phyloP scores from a whole-genome alignment of 2,888 invertebrate genomes.

The Eumerus sabulonum region DNA sequence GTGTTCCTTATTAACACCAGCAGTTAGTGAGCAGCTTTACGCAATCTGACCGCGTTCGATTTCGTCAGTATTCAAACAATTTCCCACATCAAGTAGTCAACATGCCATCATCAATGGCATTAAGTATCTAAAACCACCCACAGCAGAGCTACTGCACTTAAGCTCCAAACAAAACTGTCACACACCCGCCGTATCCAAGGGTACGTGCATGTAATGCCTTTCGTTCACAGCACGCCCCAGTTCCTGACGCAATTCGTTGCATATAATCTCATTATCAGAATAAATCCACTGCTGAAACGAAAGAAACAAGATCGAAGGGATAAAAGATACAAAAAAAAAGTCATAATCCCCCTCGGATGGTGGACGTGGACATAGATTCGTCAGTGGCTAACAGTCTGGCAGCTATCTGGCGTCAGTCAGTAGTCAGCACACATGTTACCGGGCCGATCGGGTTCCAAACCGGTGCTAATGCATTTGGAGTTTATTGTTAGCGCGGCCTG shows the following conservation, averaged over 20 bases:
- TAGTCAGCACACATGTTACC: slow-evolving; percentile 51
- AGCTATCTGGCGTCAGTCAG: slow-evolving; percentile 64
- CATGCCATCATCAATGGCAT: slow-evolving; percentile 68
- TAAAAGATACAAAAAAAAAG: slow-evolving; percentile 49
- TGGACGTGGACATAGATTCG: slow-evolving; percentile 28
- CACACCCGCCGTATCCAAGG: slow-evolving; percentile 25
- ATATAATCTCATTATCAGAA: slow-evolving; percentile 72
- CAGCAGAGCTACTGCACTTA: slow-evolving; percentile 67
- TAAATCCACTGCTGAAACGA: slow-evolving; percentile 45
- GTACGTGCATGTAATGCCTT: slow-evolving; percentile 33
- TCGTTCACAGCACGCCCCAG: slow-evolving; percentile 63
- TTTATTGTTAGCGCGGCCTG: slow-evolving; percentile 49
- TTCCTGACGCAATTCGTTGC: slow-evolving; percentile 70
- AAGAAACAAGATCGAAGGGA: slow-evolving; percentile 25
- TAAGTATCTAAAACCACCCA: slow-evolving; percentile 63
- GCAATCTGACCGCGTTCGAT: slow-evolving; percentile 9
- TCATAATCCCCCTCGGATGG: slow-evolving; percentile 35
- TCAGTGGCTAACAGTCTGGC: slow-evolving; percentile 58
- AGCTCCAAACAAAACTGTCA: slow-evolving; percentile 41
- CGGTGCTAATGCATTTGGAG: slow-evolving; percentile 61
- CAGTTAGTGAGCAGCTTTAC: slow-evolving; percentile 49
- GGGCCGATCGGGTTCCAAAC: slow-evolving; percentile 46
- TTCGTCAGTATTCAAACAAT: slow-evolving; percentile 59
- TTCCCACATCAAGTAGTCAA: slow-evolving; percentile 68
- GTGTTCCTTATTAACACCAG: slow-evolving; percentile 54